Evolutionary conservation across 1,140 invertebrate genomes (phyloP).

Genomic region (Zaprionus inermis): DNA sequence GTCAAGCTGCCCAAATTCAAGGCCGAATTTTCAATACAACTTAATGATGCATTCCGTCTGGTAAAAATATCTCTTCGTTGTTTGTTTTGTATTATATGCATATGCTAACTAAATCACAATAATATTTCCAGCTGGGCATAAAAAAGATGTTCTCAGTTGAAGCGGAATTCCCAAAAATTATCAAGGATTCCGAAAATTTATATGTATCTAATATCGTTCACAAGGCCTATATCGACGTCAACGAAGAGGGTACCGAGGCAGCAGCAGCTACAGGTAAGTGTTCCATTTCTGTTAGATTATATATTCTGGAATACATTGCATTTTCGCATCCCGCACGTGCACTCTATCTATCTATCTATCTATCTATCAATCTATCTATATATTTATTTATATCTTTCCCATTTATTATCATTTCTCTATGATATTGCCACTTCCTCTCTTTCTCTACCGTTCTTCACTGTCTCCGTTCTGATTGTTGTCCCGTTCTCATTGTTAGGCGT

Average conservation of each 20-base stretch:
- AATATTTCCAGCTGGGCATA: conserved; percentile 85
- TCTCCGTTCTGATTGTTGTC: conserved; percentile 34
- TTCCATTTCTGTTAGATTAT: not conserved
- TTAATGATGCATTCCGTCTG: conserved; percentile 85
- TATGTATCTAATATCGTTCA: conserved; percentile 85
- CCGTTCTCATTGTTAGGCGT: conserved; percentile 58
- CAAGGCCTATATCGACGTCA: conserved; percentile 86
- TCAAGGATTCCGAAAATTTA: conserved; percentile 84
- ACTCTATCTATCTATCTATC: not conserved
- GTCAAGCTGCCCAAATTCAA: conserved; percentile 88
- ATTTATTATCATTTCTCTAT: not conserved
- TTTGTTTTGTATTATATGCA: not conserved
- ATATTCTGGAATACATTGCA: not conserved
- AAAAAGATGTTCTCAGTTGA: conserved; percentile 85
- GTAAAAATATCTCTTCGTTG: conserved; percentile 66
- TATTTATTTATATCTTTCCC: not conserved
- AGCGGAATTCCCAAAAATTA: conserved; percentile 87
- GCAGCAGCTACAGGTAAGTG: conserved; percentile 84
- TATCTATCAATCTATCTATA: not conserved
- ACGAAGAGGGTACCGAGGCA: conserved; percentile 86
- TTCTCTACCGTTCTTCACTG: not conserved
- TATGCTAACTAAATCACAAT: not conserved
- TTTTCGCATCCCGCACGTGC: conserved; percentile 1
- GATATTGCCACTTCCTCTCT: not conserved
- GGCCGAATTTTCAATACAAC: conserved; percentile 85